A percentile compares a stretch with the other conserved stretches of the same genome.
Evolutionary conservation across 2,888 invertebrate species (phyloP).

Genomic region (Latrodectus elegans): DNA sequence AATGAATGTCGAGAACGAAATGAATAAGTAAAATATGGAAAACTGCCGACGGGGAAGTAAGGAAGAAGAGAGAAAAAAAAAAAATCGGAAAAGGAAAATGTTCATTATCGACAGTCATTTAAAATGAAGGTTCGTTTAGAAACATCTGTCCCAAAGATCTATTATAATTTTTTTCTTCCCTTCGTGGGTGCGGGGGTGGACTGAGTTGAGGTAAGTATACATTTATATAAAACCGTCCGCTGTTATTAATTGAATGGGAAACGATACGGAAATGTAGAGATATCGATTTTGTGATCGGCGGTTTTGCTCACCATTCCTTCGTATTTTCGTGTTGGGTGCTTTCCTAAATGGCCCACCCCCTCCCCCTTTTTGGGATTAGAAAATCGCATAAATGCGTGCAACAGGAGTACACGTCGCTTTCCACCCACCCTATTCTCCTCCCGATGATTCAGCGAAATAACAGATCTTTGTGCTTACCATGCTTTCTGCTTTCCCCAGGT

Average conservation of each 20-base stretch:
- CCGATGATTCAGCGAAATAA: too few species aligned
- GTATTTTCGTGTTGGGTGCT: too few species aligned
- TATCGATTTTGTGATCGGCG: constrained; percentile 61
- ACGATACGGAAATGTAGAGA: constrained; percentile 62
- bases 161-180: constrained; percentile 34
- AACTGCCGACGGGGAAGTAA: not conserved
- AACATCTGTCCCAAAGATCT: constrained; percentile 58
- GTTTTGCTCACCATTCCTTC: too few species aligned
- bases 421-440: too few species aligned
- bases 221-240: constrained; percentile 35
- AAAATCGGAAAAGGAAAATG: constrained; percentile 32
- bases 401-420: too few species aligned
- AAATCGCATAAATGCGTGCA: too few species aligned
- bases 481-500: too few species aligned
- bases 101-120: constrained; percentile 67
- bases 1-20: constrained; percentile 17
- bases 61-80: not conserved
- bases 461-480: too few species aligned
- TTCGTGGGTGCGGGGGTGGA: not conserved
- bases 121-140: constrained; percentile 63
- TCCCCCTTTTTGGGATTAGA: too few species aligned
- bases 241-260: constrained; percentile 64
- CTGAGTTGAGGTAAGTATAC: constrained; percentile 18
- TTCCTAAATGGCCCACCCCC: too few species aligned
- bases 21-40: constrained; percentile 15